These are phyloP conservation scores for Oxyura jamaicensis DNA, from an alignment of 2,113 vertebrate species.

Conservation along the genomic window DNA sequence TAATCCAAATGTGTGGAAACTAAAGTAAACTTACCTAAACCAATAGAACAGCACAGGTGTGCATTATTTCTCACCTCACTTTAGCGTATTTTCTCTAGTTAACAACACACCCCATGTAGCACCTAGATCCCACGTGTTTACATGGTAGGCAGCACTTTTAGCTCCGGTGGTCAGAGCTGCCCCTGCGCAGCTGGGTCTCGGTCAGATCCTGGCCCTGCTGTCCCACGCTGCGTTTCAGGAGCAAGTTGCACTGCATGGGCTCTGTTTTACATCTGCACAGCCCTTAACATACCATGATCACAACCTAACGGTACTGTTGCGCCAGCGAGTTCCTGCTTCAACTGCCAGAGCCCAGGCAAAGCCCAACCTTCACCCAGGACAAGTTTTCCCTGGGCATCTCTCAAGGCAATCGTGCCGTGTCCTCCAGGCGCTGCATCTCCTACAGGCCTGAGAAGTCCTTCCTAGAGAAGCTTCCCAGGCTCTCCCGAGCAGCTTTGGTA, in stretches of 20 bases:
- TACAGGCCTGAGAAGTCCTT: neutral
- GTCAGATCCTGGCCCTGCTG: rapidly evolving
- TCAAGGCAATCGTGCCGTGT: neutral
- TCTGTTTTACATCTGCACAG: rapidly evolving
- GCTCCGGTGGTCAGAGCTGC: rapidly evolving
- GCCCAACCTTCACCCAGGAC: neutral
- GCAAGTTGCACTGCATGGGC: neutral
- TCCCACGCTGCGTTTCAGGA: rapidly evolving
- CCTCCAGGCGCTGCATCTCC: neutral
- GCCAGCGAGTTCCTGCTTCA: rapidly evolving
- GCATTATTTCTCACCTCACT: neutral
- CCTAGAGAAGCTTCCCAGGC: neutral
- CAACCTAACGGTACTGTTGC: rapidly evolving
- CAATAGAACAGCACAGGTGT: neutral
- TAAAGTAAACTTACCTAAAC: neutral
- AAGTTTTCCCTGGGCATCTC: no score
- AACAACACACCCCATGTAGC: rapidly evolving
- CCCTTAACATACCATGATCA: rapidly evolving
- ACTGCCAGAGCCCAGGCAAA: neutral
- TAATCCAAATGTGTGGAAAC: neutral
- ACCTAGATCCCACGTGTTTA: rapidly evolving
- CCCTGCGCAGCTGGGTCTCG: rapidly evolving
- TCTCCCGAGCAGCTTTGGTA: neutral
- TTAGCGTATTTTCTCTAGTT: neutral
- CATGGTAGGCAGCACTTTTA: rapidly evolving